Evolutionary conservation across 2,113 vertebrate genomes (phyloP).

Genomic region (Psettodes erumei): DNA sequence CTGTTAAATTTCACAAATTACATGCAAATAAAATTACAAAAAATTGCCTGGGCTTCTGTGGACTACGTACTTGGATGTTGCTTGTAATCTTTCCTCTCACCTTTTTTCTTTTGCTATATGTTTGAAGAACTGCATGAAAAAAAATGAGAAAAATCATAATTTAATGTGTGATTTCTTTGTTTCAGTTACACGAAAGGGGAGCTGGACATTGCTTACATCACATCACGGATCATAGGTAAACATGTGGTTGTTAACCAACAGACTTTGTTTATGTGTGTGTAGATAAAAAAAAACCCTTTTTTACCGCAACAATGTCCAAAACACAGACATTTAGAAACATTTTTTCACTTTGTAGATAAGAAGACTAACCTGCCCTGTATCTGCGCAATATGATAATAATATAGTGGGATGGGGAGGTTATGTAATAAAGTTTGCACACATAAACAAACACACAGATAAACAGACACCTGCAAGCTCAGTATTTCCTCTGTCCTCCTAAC

Average conservation of each 20-base stretch:
- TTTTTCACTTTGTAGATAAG: too few relatives aligned
- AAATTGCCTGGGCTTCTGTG: not conserved
- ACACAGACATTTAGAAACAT: not conserved
- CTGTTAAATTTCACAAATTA: not conserved
- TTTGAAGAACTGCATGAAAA: not conserved
- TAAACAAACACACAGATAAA: too few relatives aligned
- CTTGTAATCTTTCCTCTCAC: not conserved
- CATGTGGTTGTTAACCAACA: not conserved
- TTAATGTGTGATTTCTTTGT: constrained; percentile 35
- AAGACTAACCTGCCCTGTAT: not conserved
- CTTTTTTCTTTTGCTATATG: not conserved
- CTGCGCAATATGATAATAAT: not conserved
- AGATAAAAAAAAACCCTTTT: not conserved
- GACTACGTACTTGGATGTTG: not conserved
- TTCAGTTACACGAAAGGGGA: constrained; percentile 97
- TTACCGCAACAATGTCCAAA: not conserved
- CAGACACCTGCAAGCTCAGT: not conserved
- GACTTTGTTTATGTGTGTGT: not conserved
- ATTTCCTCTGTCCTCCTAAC: not conserved
- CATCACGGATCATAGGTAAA: constrained; percentile 96
- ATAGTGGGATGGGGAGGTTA: not conserved
- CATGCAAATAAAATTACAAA: not conserved
- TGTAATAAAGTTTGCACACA: not conserved
- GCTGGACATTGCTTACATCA: constrained; percentile 97
- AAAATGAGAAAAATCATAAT: not conserved